Base-by-base conservation (phyloP, 2,797 vertebrate species). In the Numenius phaeopus region DNA sequence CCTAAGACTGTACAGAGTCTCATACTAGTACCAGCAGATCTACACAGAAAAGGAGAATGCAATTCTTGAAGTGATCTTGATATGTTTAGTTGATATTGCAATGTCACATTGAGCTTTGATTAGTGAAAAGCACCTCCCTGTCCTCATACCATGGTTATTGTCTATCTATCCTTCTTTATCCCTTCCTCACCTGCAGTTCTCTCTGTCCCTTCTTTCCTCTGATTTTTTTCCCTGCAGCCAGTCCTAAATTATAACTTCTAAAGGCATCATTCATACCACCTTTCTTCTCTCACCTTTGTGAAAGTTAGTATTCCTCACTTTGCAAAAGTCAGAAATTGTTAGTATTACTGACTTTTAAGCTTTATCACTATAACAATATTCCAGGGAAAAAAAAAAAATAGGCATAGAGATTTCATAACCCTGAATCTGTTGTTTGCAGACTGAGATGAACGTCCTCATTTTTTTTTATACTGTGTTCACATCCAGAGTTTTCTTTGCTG, bases 391-490 rank as follows among this genome's bases (percentile, higher is more conserved):
- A 44, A 50, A 24, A 44, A 50, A 24, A 37, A 30, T 1, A 30
- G 2, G 2, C 0, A 0, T 32, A 17, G 13, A 34, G 5, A 55
- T 8, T 64, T 83, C 13, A n/a, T n/a, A 70, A 30, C n/a, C 4
- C 15, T 69, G n/a, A 47, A 39, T 39, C 6, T 62, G 5, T 9
- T n/a, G 4, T 37, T 82, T 66, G 4, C 6, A 62, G 14, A 55
- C 2, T 1, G 21, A 71, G 3, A 6, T 0, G 5, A 86, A 39
- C 2, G 20, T 29, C 10, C 16, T 11, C 4, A 5, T 6, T 32
- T 9, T 78, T 12, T 49, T 90, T 59, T 11, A 17, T n/a, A 16
- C 17, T 59, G 3, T 46, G 3, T 44, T 59, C 55, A 70, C 9
- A 46, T 50, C 6, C 7, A 37, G 30, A 73, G 12, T 7, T 78